These are phyloP conservation scores for Smutsia temminckii DNA, from an alignment of 2,797 vertebrate species.

Conservation along the genomic window DNA sequence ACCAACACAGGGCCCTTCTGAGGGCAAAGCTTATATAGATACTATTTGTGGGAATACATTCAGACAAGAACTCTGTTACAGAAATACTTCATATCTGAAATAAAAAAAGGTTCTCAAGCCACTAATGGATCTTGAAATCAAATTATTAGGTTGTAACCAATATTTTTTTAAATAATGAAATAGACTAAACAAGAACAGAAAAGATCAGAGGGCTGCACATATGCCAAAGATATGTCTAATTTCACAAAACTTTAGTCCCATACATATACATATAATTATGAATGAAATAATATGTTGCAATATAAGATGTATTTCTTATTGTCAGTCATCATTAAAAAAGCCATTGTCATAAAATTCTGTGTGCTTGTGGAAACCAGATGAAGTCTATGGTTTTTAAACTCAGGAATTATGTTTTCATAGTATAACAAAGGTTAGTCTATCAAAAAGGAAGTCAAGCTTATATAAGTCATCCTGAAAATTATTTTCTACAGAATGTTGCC, in stretches of 20 bases:
- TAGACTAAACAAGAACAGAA: background rate
- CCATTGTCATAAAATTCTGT: background rate
- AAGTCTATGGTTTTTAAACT: background rate
- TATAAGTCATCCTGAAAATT: background rate
- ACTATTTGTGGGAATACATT: background rate
- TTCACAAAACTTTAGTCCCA: conserved; percentile 20
- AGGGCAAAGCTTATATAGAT: background rate
- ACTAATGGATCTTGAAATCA: conserved; percentile 22
- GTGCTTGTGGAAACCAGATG: background rate
- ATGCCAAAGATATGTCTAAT: background rate
- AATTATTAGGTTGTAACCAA: background rate
- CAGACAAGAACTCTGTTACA: background rate
- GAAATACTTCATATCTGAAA: background rate
- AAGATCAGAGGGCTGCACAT: background rate
- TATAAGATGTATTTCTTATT: conserved; percentile 16
- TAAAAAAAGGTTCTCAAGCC: background rate
- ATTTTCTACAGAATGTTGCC: background rate
- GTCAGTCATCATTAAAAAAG: background rate
- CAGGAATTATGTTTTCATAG: background rate
- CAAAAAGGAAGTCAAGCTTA: conserved; percentile 16
- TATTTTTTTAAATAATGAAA: conserved; percentile 27
- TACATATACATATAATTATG: background rate
- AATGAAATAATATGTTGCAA: background rate
- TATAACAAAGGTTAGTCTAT: conserved; percentile 3
- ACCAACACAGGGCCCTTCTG: background rate